Conservation (phyloP, 2,888 invertebrate genomes). For the Drosophila nr. medialis region DNA sequence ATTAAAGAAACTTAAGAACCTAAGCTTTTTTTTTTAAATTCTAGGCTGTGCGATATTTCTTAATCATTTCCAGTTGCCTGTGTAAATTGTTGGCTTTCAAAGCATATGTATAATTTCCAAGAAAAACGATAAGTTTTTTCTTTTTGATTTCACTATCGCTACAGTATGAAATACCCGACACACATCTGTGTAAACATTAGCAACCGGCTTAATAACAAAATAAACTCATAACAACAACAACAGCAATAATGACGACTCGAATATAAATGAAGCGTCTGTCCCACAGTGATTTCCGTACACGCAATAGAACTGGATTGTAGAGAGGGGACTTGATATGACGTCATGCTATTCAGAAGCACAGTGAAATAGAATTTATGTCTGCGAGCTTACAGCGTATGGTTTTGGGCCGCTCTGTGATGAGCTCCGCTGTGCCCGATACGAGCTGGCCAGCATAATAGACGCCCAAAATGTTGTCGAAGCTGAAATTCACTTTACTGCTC, state of each 20-base stretch:
- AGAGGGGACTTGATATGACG: conserved; percentile 53
- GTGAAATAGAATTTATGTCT: conserved; percentile 36
- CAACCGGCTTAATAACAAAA: conserved; percentile 55
- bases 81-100: conserved; percentile 15
- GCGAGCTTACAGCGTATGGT: conserved; percentile 82
- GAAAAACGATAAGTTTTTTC: conserved; percentile 58
- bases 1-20: not conserved
- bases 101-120: conserved; percentile 27
- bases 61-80: not conserved
- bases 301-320: conserved; percentile 56
- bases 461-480: conserved; percentile 82
- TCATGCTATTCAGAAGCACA: conserved; percentile 46
- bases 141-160: conserved; percentile 11
- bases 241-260: conserved; percentile 51
- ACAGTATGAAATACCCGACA: conserved; percentile 47
- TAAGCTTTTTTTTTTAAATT: not conserved
- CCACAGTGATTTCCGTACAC: conserved; percentile 33
- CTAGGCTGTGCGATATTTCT: not conserved
- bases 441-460: conserved; percentile 84
- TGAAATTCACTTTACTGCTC: conserved; percentile 83
- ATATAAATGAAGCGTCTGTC: conserved; percentile 44
- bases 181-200: conserved; percentile 21
- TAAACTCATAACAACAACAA: conserved; percentile 17
- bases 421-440: conserved; percentile 82
- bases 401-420: conserved; percentile 83